Percentiles rank a stretch among this genome's conserved stretches.
These are phyloP conservation scores for Rhabdomys dilectus DNA, from an alignment of 2,113 vertebrate genomes.

Conservation along the genomic window DNA sequence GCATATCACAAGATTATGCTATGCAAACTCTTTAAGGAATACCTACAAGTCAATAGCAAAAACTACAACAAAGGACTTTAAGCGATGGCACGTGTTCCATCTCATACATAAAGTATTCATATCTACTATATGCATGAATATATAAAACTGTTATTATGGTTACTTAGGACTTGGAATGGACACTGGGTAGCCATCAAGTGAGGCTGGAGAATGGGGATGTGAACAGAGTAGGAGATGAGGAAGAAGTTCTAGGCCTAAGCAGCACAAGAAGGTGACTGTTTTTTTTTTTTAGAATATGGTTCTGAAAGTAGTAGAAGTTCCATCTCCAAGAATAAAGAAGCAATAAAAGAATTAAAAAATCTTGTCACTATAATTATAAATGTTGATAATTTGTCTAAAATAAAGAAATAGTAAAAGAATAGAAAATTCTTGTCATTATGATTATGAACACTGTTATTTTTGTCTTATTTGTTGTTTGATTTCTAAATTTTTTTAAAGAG, in stretches of 20 bases:
- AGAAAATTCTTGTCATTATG: background rate
- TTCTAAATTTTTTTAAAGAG: background rate
- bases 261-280: too few species aligned
- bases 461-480: background rate
- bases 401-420: too few species aligned
- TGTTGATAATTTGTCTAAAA: too few species aligned
- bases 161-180: too few species aligned
- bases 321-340: background rate
- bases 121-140: background rate
- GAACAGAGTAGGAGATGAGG: too few species aligned
- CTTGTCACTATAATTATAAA: too few species aligned
- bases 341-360: background rate
- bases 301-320: background rate
- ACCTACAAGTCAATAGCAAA: background rate
- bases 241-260: background rate
- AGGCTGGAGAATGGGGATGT: background rate
- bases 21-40: background rate
- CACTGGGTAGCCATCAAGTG: background rate
- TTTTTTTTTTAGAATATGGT: background rate
- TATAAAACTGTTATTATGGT: background rate
- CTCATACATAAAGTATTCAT: too few species aligned
- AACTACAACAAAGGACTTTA: background rate
- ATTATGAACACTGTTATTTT: background rate
- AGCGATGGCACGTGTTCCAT: accelerated
- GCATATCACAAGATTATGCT: background rate